phyloP scores from a whole-genome alignment of 2,888 invertebrate species.

The Orchesellides sinensis region DNA sequence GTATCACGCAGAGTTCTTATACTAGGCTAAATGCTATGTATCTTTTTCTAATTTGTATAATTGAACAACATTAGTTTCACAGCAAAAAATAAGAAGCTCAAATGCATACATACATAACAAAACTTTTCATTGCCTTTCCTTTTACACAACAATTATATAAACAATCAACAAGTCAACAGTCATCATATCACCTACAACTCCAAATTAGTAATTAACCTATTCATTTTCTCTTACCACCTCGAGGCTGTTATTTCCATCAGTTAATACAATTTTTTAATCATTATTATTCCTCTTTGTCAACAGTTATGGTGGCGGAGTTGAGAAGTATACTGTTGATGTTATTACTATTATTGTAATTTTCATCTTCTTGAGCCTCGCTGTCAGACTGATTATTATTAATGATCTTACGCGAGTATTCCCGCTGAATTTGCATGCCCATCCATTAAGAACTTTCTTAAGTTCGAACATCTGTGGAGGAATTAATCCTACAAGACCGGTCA shows the following conservation, averaged over 20 bases:
- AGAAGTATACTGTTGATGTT: conserved; percentile 21
- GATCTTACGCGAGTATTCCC: conserved; percentile 81
- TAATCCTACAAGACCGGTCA: conserved; percentile 91
- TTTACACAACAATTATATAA: not conserved
- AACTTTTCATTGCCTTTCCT: not conserved
- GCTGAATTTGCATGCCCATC: conserved; percentile 89
- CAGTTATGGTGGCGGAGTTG: not conserved
- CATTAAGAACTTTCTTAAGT: conserved; percentile 88
- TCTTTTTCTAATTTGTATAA: not conserved
- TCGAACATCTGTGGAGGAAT: conserved; percentile 83
- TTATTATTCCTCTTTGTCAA: conserved; percentile 32
- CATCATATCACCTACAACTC: conserved; percentile 4
- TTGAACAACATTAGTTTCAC: not conserved
- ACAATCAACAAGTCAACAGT: conserved; percentile 5
- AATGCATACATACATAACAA: not conserved
- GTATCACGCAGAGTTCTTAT: not conserved
- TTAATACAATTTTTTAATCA: not conserved
- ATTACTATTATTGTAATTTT: conserved; percentile 2
- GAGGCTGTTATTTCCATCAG: not conserved
- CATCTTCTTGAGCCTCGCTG: conserved; percentile 41
- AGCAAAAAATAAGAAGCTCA: not conserved
- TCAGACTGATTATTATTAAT: conserved; percentile 59
- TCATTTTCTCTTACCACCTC: not conserved
- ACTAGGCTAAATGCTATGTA: not conserved
- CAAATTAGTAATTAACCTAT: conserved; percentile 11